These are phyloP conservation scores for Melikaiella ostensackeni DNA, from an alignment of 2,888 invertebrate genomes.

Conservation along the genomic window DNA sequence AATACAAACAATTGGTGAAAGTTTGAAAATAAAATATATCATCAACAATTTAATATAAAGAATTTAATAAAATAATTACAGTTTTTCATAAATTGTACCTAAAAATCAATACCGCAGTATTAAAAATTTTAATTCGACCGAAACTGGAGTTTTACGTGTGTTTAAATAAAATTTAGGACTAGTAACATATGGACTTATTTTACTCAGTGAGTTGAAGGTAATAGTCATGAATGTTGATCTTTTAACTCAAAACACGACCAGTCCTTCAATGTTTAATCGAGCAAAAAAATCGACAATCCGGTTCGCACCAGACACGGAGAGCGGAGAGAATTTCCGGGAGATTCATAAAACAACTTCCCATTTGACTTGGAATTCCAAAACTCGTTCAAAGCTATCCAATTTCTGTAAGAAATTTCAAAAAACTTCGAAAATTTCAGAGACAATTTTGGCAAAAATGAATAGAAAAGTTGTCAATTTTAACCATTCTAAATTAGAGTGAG, in stretches of 20 bases:
- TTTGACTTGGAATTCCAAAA: constrained; percentile 43
- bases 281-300: constrained; percentile 1
- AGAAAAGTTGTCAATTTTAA: too few relatives aligned
- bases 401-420: not conserved
- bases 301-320: not conserved
- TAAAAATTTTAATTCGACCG: too few relatives aligned
- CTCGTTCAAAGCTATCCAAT: constrained; percentile 44
- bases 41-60: too few relatives aligned
- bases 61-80: too few relatives aligned
- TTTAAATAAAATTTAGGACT: not conserved
- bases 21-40: too few relatives aligned
- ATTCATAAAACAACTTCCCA: constrained; percentile 25
- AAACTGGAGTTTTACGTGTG: not conserved
- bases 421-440: not conserved
- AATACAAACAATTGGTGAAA: too few relatives aligned
- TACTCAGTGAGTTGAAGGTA: not conserved
- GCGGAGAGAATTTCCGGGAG: constrained; percentile 24
- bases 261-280: not conserved
- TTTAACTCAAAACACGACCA: not conserved
- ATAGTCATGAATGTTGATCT: not conserved
- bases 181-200: not conserved
- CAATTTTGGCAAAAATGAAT: too few relatives aligned
- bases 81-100: too few relatives aligned
- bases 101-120: too few relatives aligned
- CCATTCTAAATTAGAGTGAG: too few relatives aligned